Evolutionary conservation across 2,888 invertebrate genomes (phyloP).

Genomic region (Drymonia ruficornis): DNA sequence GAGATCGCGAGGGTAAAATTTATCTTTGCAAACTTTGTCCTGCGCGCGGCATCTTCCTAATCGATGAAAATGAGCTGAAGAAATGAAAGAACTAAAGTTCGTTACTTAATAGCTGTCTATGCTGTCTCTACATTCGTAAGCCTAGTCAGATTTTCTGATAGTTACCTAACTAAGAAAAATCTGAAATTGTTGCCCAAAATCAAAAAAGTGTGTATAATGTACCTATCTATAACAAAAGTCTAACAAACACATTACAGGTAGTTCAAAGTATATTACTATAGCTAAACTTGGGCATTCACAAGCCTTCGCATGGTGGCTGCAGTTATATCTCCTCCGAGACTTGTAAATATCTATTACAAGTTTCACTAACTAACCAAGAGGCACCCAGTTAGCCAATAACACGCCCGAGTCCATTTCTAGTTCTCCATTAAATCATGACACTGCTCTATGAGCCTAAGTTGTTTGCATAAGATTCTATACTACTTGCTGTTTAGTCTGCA

Average conservation of each 20-base stretch:
- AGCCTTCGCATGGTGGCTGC: too few relatives aligned
- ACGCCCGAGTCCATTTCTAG: constrained; percentile 24
- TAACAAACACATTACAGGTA: too few relatives aligned
- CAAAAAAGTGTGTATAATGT: too few relatives aligned
- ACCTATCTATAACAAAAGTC: too few relatives aligned
- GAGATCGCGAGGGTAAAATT: constrained; percentile 24
- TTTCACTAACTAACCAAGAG: constrained; percentile 48
- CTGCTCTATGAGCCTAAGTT: neutral
- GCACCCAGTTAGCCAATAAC: constrained; percentile 36
- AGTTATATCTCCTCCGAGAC: constrained; percentile 52
- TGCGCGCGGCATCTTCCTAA: constrained; percentile 13
- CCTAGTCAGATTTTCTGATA: too few relatives aligned
- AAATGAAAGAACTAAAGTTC: neutral
- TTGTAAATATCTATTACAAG: constrained; percentile 58
- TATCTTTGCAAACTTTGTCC: constrained; percentile 29
- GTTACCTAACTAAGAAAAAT: too few relatives aligned
- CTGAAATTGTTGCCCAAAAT: too few relatives aligned
- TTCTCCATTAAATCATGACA: constrained; percentile 15
- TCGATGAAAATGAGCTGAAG: constrained; percentile 14
- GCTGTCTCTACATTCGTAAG: too few relatives aligned
- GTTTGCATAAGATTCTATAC: neutral
- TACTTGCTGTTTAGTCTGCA: neutral
- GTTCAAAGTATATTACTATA: too few relatives aligned
- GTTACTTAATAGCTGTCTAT: too few relatives aligned
- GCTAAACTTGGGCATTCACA: constrained; percentile 22